Conservation (phyloP, 2,113 vertebrate species). For the Parotia lawesii region DNA sequence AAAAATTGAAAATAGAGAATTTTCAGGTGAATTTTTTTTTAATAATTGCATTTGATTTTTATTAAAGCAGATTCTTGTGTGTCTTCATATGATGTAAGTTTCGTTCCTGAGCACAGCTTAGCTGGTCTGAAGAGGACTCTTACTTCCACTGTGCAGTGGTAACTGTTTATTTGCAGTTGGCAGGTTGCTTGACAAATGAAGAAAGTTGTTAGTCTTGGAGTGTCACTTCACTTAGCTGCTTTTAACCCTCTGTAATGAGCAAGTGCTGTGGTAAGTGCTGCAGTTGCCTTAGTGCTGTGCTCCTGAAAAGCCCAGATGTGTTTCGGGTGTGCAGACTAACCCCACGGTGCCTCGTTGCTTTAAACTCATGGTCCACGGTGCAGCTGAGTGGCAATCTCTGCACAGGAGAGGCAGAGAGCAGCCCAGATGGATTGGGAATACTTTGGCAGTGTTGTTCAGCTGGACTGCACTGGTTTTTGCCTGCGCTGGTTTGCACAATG, state of each 20-base stretch:
- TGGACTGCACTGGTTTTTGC: not conserved
- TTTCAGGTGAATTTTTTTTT: not conserved
- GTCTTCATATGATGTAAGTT: not conserved
- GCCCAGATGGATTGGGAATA: not conserved
- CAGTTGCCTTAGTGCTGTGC: not conserved
- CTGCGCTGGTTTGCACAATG: not conserved
- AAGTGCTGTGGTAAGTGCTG: not conserved
- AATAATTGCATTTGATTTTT: not conserved
- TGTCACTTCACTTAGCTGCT: not conserved
- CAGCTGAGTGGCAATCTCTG: not conserved
- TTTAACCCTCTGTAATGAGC: not conserved
- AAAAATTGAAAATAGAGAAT: not conserved
- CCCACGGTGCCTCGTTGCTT: not conserved
- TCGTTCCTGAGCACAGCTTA: not conserved
- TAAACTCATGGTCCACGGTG: not conserved
- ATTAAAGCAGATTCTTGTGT: not conserved
- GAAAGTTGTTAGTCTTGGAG: not conserved
- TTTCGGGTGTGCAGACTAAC: not conserved
- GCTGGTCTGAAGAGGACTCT: not conserved
- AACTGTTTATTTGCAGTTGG: not conserved
- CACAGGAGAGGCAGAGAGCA: not conserved
- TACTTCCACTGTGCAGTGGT: rapidly evolving
- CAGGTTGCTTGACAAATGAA: not conserved
- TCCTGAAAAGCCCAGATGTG: not conserved
- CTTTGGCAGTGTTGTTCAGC: not conserved